A percentile compares a stretch with the other conserved stretches of the same genome.
Conservation (phyloP, 1,140 invertebrate species). For the Drosophila ohnishii region DNA sequence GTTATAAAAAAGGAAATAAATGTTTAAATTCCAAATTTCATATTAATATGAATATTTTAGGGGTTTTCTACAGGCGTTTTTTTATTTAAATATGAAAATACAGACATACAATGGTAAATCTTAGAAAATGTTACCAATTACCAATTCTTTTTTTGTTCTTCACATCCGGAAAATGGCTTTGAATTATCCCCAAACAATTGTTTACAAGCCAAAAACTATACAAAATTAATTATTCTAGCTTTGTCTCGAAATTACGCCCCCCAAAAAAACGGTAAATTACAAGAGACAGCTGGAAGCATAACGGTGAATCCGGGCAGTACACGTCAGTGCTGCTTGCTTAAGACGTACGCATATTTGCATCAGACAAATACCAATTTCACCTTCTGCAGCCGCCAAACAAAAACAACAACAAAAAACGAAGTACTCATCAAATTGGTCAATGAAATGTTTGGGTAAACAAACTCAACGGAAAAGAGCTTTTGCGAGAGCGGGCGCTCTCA, state of each 20-base stretch:
- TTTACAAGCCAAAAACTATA: not conserved
- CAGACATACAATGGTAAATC: not conserved
- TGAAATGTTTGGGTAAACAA: constrained; percentile 49
- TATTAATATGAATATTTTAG: not conserved
- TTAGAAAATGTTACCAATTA: not conserved
- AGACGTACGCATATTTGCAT: constrained; percentile 48
- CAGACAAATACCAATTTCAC: constrained; percentile 41
- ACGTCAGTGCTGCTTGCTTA: constrained; percentile 51
- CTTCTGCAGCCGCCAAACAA: constrained; percentile 7
- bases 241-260: constrained; percentile 10
- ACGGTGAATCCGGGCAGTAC: constrained; percentile 39
- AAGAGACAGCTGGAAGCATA: constrained; percentile 26
- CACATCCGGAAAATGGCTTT: no score
- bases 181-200: not conserved
- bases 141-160: not conserved
- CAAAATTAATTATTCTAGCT: not conserved
- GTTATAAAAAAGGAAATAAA: not conserved
- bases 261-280: constrained; percentile 16
- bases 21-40: not conserved
- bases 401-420: constrained; percentile 10
- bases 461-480: constrained; percentile 7
- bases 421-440: not conserved
- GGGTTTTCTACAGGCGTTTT: not conserved
- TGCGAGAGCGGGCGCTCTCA: not conserved
- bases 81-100: not conserved